These are phyloP conservation scores for Mastomys natalensis DNA, from an alignment of 2,113 vertebrate species.

Conservation along the genomic window DNA sequence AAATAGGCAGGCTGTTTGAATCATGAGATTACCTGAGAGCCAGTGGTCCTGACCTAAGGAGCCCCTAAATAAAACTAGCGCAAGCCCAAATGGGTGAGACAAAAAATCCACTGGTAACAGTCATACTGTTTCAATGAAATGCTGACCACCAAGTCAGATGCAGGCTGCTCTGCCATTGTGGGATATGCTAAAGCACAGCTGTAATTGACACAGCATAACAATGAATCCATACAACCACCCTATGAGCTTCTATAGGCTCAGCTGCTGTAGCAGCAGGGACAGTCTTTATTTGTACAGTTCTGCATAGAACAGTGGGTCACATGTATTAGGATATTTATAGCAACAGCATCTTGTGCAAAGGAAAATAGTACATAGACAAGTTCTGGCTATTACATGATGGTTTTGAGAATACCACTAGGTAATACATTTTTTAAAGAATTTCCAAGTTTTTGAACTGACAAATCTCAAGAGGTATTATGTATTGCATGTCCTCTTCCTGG, in stretches of 20 bases:
- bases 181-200: neutral
- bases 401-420: neutral
- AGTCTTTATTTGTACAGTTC: neutral
- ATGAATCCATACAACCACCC: neutral
- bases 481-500: neutral
- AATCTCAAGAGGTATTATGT: neutral
- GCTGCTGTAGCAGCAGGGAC: neutral
- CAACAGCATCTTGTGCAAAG: neutral
- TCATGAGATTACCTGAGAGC: neutral
- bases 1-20: neutral
- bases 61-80: neutral
- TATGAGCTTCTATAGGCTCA: neutral
- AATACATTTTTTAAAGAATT: neutral
- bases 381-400: neutral
- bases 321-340: neutral
- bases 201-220: neutral
- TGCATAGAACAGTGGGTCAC: neutral
- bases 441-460: neutral
- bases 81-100: neutral
- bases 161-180: neutral
- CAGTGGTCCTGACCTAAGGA: neutral
- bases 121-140: neutral
- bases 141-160: neutral
- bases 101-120: neutral
- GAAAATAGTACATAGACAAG: neutral